Evolutionary conservation across 2,888 invertebrate species (phyloP).

Genomic region (Tiliacea aurago): DNA sequence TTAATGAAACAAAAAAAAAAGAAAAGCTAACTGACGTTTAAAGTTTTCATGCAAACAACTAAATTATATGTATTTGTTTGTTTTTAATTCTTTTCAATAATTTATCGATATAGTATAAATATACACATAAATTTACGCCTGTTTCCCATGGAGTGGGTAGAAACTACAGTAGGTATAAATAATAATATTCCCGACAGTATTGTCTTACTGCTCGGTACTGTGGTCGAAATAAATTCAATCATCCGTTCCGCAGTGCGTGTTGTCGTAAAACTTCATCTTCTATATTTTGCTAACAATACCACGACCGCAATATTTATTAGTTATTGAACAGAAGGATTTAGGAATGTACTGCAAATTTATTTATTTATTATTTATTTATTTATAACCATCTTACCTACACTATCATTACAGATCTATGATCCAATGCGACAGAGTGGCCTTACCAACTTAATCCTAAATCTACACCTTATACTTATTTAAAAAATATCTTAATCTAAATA

Average conservation of each 20-base stretch:
- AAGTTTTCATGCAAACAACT: not conserved
- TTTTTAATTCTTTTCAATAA: not conserved
- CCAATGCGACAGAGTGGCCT: no score
- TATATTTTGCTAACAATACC: constrained; percentile 4
- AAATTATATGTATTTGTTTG: no score
- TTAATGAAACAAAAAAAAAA: not conserved
- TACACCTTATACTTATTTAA: no score
- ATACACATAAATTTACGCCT: not conserved
- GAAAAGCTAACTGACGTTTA: not conserved
- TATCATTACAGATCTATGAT: no score
- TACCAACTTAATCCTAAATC: no score
- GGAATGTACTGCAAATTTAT: no score
- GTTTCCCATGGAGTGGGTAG: not conserved
- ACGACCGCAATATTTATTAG: not conserved
- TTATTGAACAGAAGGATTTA: not conserved
- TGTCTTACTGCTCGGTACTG: constrained; percentile 2
- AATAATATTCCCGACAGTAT: not conserved
- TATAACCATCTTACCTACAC: no score
- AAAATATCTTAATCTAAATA: no score
- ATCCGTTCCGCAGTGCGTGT: constrained; percentile 19
- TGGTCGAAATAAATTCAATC: constrained; percentile 32
- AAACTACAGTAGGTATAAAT: not conserved
- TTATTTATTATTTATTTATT: no score
- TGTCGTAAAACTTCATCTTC: not conserved
- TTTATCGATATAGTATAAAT: no score